These are phyloP conservation scores for Porites evermanni DNA, from an alignment of 92 coral and sea anemone species.

Conservation along the genomic window DNA sequence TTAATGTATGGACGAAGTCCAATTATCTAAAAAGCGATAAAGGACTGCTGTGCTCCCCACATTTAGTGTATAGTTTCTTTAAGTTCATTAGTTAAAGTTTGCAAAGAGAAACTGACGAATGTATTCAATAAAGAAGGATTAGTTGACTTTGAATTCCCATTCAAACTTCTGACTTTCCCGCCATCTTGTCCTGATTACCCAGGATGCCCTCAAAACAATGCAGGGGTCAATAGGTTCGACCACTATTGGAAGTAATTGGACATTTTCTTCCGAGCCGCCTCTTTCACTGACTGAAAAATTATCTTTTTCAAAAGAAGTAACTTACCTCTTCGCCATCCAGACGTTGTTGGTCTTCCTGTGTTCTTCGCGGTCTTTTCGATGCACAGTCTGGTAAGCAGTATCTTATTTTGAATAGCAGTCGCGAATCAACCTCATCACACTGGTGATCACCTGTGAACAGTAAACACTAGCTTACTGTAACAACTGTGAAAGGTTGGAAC, in stretches of 20 bases:
- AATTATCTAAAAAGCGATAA: too few species aligned
- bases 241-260: too few species aligned
- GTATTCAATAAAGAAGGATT: too few species aligned
- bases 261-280: not conserved
- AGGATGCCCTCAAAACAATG: too few species aligned
- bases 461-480: not conserved
- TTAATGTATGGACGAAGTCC: too few species aligned
- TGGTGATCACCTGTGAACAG: conserved; percentile 65
- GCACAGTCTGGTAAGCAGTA: conserved; percentile 48
- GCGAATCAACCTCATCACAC: conserved; percentile 60
- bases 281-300: not conserved
- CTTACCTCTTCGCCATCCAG: conserved; percentile 26
- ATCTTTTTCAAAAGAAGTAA: not conserved
- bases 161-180: fast-evolving
- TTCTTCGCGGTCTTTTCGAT: not conserved
- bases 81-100: too few species aligned
- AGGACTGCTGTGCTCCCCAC: too few species aligned
- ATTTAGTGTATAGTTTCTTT: too few species aligned
- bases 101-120: too few species aligned
- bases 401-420: conserved; percentile 64
- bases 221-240: too few species aligned
- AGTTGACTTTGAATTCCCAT: too few species aligned
- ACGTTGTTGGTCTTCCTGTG: conserved; percentile 31
- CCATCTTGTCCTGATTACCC: too few species aligned
- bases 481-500: not conserved